phyloP scores from a whole-genome alignment of 2,797 vertebrate species.

The Dicrostonyx torquatus region DNA sequence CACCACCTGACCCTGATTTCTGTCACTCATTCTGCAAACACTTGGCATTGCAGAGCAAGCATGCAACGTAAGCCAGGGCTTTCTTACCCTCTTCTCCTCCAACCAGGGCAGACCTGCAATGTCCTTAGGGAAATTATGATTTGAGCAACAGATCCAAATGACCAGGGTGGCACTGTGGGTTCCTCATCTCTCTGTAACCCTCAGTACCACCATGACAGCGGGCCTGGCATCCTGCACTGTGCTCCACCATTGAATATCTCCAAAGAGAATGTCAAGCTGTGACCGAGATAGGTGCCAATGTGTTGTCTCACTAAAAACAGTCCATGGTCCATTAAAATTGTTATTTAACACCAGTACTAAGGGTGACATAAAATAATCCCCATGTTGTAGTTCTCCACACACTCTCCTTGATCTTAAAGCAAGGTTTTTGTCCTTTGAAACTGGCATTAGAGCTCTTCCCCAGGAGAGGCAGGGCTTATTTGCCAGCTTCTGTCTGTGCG shows the following conservation, averaged over 20 bases:
- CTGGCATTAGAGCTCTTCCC: not conserved
- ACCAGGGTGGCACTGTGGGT: no score
- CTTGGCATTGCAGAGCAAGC: not conserved
- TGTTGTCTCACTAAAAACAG: not conserved
- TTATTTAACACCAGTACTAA: not conserved
- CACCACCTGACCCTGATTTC: not conserved
- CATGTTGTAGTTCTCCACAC: not conserved
- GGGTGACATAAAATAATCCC: not conserved
- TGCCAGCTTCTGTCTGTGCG: not conserved
- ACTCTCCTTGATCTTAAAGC: conserved; percentile 16
- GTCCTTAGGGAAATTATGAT: not conserved
- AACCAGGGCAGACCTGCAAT: no score
- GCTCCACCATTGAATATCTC: not conserved
- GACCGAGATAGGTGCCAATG: not conserved
- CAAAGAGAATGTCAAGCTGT: not conserved
- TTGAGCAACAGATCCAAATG: not conserved
- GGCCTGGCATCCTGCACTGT: accelerated
- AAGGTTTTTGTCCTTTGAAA: not conserved
- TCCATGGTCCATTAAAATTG: not conserved
- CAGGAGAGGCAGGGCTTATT: not conserved
- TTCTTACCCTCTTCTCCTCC: not conserved
- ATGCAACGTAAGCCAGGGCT: accelerated
- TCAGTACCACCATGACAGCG: not conserved
- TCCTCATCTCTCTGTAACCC: not conserved
- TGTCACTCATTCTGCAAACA: not conserved